phyloP scores from a whole-genome alignment of 2,797 vertebrate species.

The Anguilla marmorata region DNA sequence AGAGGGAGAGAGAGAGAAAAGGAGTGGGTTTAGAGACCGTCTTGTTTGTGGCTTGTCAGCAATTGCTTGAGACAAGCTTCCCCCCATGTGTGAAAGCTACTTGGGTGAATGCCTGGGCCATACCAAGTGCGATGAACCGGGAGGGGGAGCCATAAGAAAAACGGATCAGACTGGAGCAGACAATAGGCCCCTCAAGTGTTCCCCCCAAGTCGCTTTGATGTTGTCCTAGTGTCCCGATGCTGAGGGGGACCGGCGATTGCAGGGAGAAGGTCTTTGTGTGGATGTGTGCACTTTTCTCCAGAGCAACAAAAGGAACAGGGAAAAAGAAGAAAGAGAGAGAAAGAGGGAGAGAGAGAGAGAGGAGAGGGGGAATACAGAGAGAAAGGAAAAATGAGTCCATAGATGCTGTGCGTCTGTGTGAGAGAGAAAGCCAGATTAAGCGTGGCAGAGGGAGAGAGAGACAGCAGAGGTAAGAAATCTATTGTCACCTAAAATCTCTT shows the following conservation, averaged over 20 bases:
- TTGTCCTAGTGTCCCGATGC: slow-evolving; percentile 77
- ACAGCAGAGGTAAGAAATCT: slow-evolving; percentile 48
- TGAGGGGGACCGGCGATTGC: slow-evolving; percentile 68
- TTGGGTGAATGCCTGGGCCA: slow-evolving; percentile 86
- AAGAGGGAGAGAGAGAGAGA: slow-evolving; percentile 40
- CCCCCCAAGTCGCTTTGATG: slow-evolving; percentile 83
- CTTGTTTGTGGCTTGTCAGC: slow-evolving; percentile 91
- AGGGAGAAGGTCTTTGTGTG: slow-evolving; percentile 69
- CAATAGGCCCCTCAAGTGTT: slow-evolving; percentile 83
- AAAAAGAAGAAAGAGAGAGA: slow-evolving; percentile 50
- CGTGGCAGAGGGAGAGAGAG: slow-evolving; percentile 39
- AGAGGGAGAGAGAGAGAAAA: slow-evolving; percentile 35
- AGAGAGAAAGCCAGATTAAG: slow-evolving; percentile 40
- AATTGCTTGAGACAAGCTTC: slow-evolving; percentile 85
- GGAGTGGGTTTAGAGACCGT: slow-evolving; percentile 63
- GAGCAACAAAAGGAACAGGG: slow-evolving; percentile 59
- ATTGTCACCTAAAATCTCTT: slow-evolving; percentile 6
- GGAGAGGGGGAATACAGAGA: slow-evolving; percentile 43
- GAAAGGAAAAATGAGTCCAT: slow-evolving; percentile 53
- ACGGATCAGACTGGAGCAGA: slow-evolving; percentile 75
- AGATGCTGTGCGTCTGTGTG: slow-evolving; percentile 49
- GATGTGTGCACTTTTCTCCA: slow-evolving; percentile 64
- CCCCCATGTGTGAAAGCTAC: slow-evolving; percentile 84
- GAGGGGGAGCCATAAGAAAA: slow-evolving; percentile 77
- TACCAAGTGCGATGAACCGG: slow-evolving; percentile 78